Base-by-base conservation (phyloP, 2,113 vertebrate species). In the Trematocara macrostoma region DNA sequence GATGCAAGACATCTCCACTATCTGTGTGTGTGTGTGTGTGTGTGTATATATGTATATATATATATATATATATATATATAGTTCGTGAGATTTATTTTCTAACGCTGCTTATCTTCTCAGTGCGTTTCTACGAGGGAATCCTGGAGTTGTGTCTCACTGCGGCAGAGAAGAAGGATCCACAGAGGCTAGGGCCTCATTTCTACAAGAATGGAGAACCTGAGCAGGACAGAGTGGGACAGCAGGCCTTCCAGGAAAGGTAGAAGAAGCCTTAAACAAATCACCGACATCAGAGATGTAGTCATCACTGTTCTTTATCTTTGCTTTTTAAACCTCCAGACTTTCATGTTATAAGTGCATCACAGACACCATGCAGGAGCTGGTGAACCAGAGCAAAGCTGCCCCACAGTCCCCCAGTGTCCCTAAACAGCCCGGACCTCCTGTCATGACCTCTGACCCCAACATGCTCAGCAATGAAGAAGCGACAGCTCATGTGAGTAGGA, bases 391-490 rank as follows among this genome's bases (percentile, higher is more conserved):
- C 92, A 98, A 99, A 95, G 99, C 98, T 12, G 98, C 98, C 29
- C 98, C 98, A 74, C 99, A 99, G 93, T 99, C 99, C 80, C 99
- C 99, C 61, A 99, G 98, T 34, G 98, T 99, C 64, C 99, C 99
- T 3, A 99, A 99, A 91, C 99, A 99, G 78, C 98, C 99, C 0
- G 99, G 99, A 26, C 98, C 99, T 83, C 99, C 98, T 0, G 96
- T 99, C 45, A 94, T 99, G 92, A 98, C 98, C 42, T 99, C 98
- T 18, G 99, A 99, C 88, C 98, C 99, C 49, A 99, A 99, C 88
- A 99, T 99, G 98, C 96, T 99, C 76, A 99, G 98, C 87, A 99
- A 99, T 18, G 98, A 99, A 94, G 99, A 99, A 93, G 98, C 98
- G 6, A 97, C 98, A 1, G 97, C 97, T 20, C 98, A 99, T 10